Conservation (phyloP, 2,113 vertebrate genomes). For the Xenus cinereus region DNA sequence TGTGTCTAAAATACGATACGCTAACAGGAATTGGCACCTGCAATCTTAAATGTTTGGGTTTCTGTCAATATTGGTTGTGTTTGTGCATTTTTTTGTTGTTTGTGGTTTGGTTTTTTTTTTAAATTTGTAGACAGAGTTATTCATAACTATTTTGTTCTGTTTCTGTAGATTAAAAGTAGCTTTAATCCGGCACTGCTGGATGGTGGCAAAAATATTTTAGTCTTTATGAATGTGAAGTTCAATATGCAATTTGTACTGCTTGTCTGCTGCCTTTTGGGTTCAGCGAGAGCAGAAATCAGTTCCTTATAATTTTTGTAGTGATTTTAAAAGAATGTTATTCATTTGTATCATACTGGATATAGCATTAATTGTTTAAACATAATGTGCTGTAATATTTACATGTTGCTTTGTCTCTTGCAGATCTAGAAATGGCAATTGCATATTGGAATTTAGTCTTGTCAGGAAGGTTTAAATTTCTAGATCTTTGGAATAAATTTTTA, state of each 20-base stretch:
- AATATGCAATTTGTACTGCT: not conserved
- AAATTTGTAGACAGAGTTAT: not conserved
- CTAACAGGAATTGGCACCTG: not conserved
- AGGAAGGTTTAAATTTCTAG: constrained; percentile 95
- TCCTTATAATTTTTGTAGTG: not conserved
- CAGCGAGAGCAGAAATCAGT: not conserved
- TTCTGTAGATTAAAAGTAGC: not conserved
- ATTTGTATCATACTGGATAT: not conserved
- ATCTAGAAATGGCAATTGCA: constrained; percentile 96
- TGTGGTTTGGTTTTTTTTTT: not conserved
- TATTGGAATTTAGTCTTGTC: constrained; percentile 96
- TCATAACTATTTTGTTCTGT: not conserved
- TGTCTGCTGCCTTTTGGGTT: not conserved
- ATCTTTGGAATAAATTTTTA: constrained; percentile 97
- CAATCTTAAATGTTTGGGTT: not conserved
- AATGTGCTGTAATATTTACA: not conserved
- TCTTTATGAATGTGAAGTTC: not conserved
- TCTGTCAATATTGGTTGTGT: not conserved
- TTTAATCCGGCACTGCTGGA: not conserved
- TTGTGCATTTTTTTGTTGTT: not conserved
- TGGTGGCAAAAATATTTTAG: not conserved
- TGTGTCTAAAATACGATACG: not conserved
- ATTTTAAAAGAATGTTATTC: not conserved
- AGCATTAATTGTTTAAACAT: not conserved
- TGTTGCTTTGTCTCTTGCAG: constrained; percentile 72